Conservation (phyloP, 64 coral and sea anemone genomes). For the Catalaphyllia jardinei region DNA sequence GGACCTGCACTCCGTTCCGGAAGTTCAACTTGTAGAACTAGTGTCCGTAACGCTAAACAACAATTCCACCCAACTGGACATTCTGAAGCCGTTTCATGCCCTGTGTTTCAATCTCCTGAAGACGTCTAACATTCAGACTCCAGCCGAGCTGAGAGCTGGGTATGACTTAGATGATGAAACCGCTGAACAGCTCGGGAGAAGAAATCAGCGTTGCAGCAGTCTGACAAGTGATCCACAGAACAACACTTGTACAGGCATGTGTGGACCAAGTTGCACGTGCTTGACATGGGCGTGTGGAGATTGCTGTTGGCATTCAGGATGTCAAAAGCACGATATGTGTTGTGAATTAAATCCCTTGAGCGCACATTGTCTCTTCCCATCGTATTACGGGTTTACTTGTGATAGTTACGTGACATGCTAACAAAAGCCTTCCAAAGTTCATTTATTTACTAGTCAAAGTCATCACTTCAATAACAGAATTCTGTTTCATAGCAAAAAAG, state of each 20-base stretch:
- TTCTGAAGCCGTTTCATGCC: slow-evolving; percentile 17
- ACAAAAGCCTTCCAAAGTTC: neutral
- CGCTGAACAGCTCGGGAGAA: neutral
- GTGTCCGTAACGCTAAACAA: neutral
- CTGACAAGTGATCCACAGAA: neutral
- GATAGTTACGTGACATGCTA: neutral
- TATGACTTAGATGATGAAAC: neutral
- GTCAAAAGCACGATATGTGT: slow-evolving; percentile 36
- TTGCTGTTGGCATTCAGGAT: slow-evolving; percentile 48
- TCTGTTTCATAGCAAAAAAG: too few relatives aligned
- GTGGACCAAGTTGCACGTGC: slow-evolving; percentile 29
- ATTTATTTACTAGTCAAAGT: neutral
- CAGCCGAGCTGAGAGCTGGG: neutral
- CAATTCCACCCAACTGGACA: neutral
- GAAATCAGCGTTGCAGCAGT: neutral
- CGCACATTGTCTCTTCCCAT: neutral
- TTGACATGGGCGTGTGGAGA: slow-evolving; percentile 59
- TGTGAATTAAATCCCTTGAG: neutral
- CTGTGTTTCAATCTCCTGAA: neutral
- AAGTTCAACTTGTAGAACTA: neutral
- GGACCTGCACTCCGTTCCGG: neutral
- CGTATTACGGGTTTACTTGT: neutral
- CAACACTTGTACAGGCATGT: slow-evolving; percentile 44
- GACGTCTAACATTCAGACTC: neutral
- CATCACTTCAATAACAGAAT: too few relatives aligned